Conservation (phyloP, 2,113 vertebrate genomes). For the Bungarus multicinctus region DNA sequence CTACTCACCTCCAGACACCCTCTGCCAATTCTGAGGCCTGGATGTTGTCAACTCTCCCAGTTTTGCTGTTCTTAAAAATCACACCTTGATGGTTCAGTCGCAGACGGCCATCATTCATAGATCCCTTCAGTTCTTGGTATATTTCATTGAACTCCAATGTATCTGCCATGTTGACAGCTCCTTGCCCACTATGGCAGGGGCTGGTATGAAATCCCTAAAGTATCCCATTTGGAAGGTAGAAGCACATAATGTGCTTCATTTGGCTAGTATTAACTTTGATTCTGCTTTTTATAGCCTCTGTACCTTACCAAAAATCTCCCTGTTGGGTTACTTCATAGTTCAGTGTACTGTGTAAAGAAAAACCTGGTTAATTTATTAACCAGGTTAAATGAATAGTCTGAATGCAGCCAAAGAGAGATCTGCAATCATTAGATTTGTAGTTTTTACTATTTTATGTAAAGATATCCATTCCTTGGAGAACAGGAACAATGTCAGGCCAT, state of each 20-base stretch:
- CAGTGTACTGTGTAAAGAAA: background rate
- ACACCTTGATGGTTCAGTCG: constrained; percentile 90
- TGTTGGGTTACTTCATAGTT: background rate
- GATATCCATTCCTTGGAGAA: background rate
- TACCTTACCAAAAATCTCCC: background rate
- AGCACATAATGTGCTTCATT: background rate
- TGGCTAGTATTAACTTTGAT: background rate
- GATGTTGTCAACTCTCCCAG: constrained; percentile 95
- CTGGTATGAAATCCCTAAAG: background rate
- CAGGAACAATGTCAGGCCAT: background rate
- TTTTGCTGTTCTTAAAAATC: constrained; percentile 97
- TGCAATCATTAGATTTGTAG: background rate
- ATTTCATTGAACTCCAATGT: constrained; percentile 96
- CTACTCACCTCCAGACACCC: constrained; percentile 92
- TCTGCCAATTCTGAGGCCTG: constrained; percentile 78
- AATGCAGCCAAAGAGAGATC: background rate
- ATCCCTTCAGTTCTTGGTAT: constrained; percentile 93
- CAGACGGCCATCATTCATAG: constrained; percentile 92
- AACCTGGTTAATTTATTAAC: background rate
- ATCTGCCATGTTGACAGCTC: constrained; percentile 80
- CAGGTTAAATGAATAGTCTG: background rate
- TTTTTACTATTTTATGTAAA: background rate
- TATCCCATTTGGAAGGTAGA: background rate
- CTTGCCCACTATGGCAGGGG: background rate
- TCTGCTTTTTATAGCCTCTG: background rate